Percentiles rank a stretch among this genome's conserved stretches.
These are phyloP conservation scores for Orius insidiosus DNA, from an alignment of 1,140 invertebrate genomes.

Conservation along the genomic window DNA sequence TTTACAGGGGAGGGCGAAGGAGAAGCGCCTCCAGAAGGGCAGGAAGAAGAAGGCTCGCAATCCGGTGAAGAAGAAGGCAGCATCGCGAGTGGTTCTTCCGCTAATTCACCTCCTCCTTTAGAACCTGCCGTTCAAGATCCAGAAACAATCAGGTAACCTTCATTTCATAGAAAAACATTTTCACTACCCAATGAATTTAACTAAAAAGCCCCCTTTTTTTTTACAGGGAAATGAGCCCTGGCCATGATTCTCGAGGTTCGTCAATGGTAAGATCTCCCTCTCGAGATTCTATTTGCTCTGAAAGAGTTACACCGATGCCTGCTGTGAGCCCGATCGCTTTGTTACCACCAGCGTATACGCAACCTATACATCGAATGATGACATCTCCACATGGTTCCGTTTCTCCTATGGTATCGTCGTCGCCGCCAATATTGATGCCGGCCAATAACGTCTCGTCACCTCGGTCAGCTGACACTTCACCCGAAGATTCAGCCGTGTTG, in stretches of 20 bases:
- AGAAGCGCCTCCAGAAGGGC: conserved; percentile 22
- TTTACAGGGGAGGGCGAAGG: conserved; percentile 24
- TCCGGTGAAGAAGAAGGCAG: conserved; percentile 22
- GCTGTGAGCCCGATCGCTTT: conserved; percentile 28
- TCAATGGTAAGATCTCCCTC: conserved; percentile 45
- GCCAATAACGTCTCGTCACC: conserved; percentile 27
- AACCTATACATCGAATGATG: conserved; percentile 48
- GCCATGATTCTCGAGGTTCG: conserved; percentile 51
- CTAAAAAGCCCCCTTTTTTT: conserved; percentile 26
- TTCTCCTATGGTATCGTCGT: conserved; percentile 38
- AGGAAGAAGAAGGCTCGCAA: conserved; percentile 21
- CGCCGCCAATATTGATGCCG: conserved; percentile 32
- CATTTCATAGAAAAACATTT: not conserved
- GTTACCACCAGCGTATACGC: conserved; percentile 31
- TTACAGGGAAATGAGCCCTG: conserved; percentile 60
- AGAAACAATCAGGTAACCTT: conserved; percentile 9
- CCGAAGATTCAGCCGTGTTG: conserved; percentile 34
- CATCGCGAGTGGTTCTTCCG: conserved; percentile 17
- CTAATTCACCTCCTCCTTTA: conserved; percentile 19
- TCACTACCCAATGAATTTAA: not conserved
- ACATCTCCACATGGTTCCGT: conserved; percentile 39
- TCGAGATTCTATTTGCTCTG: conserved; percentile 46
- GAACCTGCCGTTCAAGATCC: conserved; percentile 17
- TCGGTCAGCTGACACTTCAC: conserved; percentile 28
- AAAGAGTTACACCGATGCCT: conserved; percentile 34